These are phyloP conservation scores for Pecten maximus DNA, from an alignment of 2,888 invertebrate species.

Conservation along the genomic window DNA sequence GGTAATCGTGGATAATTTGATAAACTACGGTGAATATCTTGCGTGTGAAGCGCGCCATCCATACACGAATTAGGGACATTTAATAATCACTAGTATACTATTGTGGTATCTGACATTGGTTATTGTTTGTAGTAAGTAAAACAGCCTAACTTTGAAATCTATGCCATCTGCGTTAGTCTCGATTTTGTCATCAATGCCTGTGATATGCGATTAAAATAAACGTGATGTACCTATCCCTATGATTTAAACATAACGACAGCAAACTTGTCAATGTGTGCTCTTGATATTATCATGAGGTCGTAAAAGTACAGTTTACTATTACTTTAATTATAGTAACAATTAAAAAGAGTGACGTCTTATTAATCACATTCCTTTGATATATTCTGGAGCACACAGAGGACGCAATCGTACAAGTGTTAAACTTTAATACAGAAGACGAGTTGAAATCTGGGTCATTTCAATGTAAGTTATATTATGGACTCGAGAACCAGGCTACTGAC, in stretches of 20 bases:
- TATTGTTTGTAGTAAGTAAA: background rate
- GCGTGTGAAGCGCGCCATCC: background rate
- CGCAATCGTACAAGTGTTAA: too few species aligned
- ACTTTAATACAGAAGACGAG: too few species aligned
- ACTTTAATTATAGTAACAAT: too few species aligned
- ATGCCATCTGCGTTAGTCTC: background rate
- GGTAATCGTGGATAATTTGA: background rate
- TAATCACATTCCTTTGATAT: too few species aligned
- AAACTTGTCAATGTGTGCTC: background rate
- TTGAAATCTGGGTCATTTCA: too few species aligned
- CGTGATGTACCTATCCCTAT: background rate
- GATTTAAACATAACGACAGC: background rate
- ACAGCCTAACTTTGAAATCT: background rate
- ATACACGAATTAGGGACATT: background rate
- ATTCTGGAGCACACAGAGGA: too few species aligned
- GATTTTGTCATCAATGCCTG: background rate
- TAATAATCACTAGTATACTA: background rate
- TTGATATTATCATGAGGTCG: background rate
- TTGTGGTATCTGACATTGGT: background rate
- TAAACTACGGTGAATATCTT: background rate
- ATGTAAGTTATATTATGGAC: too few species aligned
- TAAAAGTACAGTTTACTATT: background rate
- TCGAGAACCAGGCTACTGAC: too few species aligned
- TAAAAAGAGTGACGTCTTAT: too few species aligned
- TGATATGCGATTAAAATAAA: background rate